phyloP scores from a whole-genome alignment of 2,797 vertebrate genomes.

The Masticophis lateralis region DNA sequence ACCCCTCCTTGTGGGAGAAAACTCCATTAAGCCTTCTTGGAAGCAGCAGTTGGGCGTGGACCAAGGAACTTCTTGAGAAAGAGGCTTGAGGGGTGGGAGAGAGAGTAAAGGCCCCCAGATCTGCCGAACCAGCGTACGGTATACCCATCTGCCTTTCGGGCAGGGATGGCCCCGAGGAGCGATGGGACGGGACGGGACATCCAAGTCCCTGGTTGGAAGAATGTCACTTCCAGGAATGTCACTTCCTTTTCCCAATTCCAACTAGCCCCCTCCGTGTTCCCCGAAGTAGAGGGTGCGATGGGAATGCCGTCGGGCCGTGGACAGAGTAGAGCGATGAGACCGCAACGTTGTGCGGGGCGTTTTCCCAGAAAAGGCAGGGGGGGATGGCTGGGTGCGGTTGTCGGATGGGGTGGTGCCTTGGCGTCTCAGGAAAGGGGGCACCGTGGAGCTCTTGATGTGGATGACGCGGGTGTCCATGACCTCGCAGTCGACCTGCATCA shows the following conservation, averaged over 20 bases:
- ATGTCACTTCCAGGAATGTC: background rate
- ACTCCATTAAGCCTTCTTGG: background rate
- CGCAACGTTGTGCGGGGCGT: background rate
- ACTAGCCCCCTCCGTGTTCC: background rate
- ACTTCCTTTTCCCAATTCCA: background rate
- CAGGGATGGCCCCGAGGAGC: background rate
- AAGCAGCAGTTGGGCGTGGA: background rate
- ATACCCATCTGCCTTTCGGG: background rate
- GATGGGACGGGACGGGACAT: too few species aligned
- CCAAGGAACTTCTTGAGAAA: background rate
- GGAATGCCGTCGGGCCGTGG: background rate
- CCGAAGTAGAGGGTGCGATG: slow-evolving; percentile 25
- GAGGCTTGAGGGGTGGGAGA: background rate
- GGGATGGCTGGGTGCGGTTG: slow-evolving; percentile 54
- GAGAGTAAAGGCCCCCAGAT: background rate
- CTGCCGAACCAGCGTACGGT: background rate
- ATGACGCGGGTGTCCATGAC: slow-evolving; percentile 92
- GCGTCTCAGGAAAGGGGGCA: slow-evolving; percentile 80
- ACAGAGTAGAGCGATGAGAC: background rate
- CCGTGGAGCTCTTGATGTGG: slow-evolving; percentile 87
- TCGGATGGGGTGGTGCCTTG: slow-evolving; percentile 57
- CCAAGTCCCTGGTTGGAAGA: background rate
- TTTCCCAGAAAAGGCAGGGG: background rate
- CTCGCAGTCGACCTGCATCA: slow-evolving; percentile 96
- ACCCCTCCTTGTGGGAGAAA: background rate